phyloP scores from a whole-genome alignment of 2,113 vertebrate species.

The Rostratula benghalensis region DNA sequence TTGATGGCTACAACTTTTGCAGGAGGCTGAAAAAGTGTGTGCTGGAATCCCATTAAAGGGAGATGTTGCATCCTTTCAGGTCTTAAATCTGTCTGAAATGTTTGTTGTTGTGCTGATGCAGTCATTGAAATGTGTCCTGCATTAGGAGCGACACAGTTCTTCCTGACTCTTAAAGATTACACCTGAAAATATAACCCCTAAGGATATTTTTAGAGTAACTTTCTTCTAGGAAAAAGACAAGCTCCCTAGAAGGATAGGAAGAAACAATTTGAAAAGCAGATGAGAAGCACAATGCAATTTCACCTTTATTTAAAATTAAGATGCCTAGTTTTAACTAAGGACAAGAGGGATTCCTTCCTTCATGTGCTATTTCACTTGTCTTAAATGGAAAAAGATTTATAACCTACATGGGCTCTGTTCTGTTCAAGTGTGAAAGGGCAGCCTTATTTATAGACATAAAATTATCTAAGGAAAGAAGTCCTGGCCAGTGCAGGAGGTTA shows the following conservation, averaged over 20 bases:
- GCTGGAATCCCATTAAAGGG: neutral
- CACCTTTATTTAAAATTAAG: neutral
- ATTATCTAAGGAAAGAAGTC: neutral
- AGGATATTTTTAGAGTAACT: conserved; percentile 36
- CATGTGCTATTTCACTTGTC: neutral
- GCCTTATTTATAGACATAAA: neutral
- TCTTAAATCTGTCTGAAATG: conserved; percentile 20
- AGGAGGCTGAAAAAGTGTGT: neutral
- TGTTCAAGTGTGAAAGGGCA: neutral
- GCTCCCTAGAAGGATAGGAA: neutral
- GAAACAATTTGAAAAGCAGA: neutral
- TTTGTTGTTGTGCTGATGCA: neutral
- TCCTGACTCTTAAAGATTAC: conserved; percentile 43
- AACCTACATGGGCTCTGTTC: neutral
- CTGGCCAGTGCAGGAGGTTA: neutral
- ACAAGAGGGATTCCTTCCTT: neutral
- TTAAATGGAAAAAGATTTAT: neutral
- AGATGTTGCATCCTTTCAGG: neutral
- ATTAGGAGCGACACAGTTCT: neutral
- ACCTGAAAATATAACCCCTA: conserved; percentile 34
- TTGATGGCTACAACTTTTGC: neutral
- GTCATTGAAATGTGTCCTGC: conserved; percentile 12
- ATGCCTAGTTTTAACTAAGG: neutral
- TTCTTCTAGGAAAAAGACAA: neutral
- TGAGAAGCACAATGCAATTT: neutral